A percentile compares a stretch with the other conserved stretches of the same genome.
Conservation (phyloP, 2,113 vertebrate species). For the Etia nguti region DNA sequence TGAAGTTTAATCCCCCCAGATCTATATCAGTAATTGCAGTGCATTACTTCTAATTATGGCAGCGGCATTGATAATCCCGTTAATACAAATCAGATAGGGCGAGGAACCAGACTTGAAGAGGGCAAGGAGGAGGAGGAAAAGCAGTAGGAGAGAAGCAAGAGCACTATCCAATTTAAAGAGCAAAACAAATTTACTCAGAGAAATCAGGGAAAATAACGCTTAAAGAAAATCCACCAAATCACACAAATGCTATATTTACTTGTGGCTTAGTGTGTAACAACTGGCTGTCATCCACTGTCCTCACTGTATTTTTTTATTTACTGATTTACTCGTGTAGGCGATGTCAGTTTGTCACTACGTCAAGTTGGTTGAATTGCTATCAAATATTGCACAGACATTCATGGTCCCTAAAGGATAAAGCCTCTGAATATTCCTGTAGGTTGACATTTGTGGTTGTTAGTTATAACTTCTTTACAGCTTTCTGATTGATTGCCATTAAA, state of each 20-base stretch:
- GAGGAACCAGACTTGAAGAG: slow-evolving; percentile 27
- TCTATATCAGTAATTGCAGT: slow-evolving; percentile 69
- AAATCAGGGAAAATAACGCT: not conserved
- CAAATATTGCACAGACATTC: not conserved
- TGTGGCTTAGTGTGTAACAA: not conserved
- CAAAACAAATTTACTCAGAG: not conserved
- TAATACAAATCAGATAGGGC: slow-evolving; percentile 70
- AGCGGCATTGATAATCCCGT: slow-evolving; percentile 70
- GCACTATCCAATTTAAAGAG: not conserved
- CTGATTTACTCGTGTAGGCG: not conserved
- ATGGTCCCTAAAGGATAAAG: not conserved
- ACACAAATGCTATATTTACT: not conserved
- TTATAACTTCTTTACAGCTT: not conserved
- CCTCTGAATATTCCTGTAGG: not conserved
- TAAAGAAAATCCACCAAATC: not conserved
- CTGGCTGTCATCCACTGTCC: not conserved
- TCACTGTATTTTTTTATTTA: not conserved
- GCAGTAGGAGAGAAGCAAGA: not conserved
- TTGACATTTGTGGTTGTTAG: not conserved
- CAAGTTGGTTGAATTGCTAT: not conserved
- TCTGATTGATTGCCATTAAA: not conserved
- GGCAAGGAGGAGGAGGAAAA: slow-evolving; percentile 1
- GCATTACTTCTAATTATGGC: slow-evolving; percentile 71
- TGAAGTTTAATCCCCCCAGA: slow-evolving; percentile 69
- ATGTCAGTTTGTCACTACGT: not conserved